These are phyloP conservation scores for Dendrolimus punctatus DNA, from an alignment of 1,140 invertebrate genomes.

Conservation along the genomic window DNA sequence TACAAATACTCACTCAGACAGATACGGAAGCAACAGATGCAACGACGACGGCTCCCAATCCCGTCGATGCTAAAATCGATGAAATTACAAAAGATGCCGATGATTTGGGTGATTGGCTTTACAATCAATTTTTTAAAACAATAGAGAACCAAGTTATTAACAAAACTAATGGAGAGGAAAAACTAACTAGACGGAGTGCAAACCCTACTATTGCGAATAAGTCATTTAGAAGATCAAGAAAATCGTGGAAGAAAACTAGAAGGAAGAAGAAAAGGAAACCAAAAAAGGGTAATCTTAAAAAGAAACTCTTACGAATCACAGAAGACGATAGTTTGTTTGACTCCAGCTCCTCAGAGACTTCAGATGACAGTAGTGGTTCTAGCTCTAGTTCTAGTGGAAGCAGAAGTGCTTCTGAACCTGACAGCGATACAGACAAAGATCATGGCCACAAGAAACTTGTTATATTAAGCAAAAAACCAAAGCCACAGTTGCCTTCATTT, in stretches of 20 bases:
- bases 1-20: slow-evolving; percentile 7
- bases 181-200: slow-evolving; percentile 33
- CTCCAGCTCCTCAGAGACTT: slow-evolving; percentile 26
- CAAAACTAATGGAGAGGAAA: slow-evolving; percentile 31
- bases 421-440: slow-evolving; percentile 13
- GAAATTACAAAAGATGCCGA: slow-evolving; percentile 41
- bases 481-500: slow-evolving; percentile 48
- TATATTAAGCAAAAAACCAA: slow-evolving; percentile 47
- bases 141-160: slow-evolving; percentile 57
- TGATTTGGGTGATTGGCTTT: slow-evolving; percentile 58
- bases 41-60: slow-evolving; percentile 12
- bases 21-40: background rate
- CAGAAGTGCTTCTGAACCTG: slow-evolving; percentile 11
- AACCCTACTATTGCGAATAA: slow-evolving; percentile 9
- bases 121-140: slow-evolving; percentile 61
- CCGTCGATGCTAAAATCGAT: slow-evolving; percentile 27
- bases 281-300: slow-evolving; percentile 26
- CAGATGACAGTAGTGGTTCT: slow-evolving; percentile 12
- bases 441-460: slow-evolving; percentile 53
- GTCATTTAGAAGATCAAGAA: slow-evolving; percentile 21
- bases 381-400: slow-evolving; percentile 14
- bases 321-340: slow-evolving; percentile 55
- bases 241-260: slow-evolving; percentile 19
- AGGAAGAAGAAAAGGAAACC: slow-evolving; percentile 19
- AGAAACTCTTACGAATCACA: slow-evolving; percentile 41